Evolutionary conservation across 2,113 vertebrate genomes (phyloP), one percentile per base, ranked within the genome.

Genomic region (Osmerus mordax): DNA sequence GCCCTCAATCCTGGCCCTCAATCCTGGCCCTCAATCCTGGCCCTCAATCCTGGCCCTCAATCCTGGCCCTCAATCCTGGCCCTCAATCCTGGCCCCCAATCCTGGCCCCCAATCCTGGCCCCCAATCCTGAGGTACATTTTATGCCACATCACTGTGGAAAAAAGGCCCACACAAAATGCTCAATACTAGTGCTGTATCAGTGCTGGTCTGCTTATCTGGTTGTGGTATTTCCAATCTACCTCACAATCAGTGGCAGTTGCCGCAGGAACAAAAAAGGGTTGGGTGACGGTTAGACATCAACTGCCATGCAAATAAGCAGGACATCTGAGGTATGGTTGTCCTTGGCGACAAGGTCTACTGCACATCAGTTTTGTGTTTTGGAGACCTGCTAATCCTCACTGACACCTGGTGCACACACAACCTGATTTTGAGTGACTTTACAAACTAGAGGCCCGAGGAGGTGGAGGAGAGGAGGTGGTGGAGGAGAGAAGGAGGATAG

Each of bases 291-390:
- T 69, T 78, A 71, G 72, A 56, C 61, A 70, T 78, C 6, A 89
- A 86, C 88, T 81, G 85, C 82, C 84, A 89, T 89, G 87, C 80
- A 90, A 89, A 89, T 87, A 14, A 65, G 67, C 86, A 82, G 74
- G 61, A 72, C 19, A 54, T 82, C 78, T 81, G 68, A 59, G 41
- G 41, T 47, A 11, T 47, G 41, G 41, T 47, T 47, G 41, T 47
- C 41, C 41, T 12, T 8, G 9, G 41, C 41, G 9, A 47, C 41
- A 47, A 9, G 41, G 41, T 47, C 41, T 47, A 47, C 9, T 11
- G 41, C 41, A 47, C 41, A 36, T 36, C 9, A 11, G 7, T 47
- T 47, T 47, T 47, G 41, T 7, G 7, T 47, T 47, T 47, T 47
- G 41, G 9, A 47, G 41, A 12, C 41, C 9, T 56, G 55, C 55